Percentiles rank a stretch among this genome's conserved stretches.
Evolutionary conservation across 2,888 invertebrate genomes (phyloP).

Genomic region (Xylophagus ater): DNA sequence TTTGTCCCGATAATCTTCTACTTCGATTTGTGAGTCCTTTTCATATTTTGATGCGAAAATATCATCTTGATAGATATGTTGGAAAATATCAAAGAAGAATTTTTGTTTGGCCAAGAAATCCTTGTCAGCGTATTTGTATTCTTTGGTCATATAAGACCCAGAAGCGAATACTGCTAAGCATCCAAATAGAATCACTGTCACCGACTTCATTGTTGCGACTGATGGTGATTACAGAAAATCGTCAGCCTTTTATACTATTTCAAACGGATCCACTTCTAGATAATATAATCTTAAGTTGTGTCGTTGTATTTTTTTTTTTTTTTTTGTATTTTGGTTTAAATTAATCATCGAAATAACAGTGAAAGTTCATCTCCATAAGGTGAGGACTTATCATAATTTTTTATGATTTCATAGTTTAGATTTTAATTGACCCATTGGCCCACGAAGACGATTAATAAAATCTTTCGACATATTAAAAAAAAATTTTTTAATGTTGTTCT

Average conservation of each 20-base stretch:
- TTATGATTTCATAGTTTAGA: too few relatives aligned
- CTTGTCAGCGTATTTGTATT: slow-evolving; percentile 41
- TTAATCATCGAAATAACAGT: background rate
- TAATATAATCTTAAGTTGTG: too few relatives aligned
- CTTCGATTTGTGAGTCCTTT: slow-evolving; percentile 47
- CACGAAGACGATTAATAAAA: too few relatives aligned
- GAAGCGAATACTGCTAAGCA: slow-evolving; percentile 25
- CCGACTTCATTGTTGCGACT: slow-evolving; percentile 31
- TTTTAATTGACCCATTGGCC: too few relatives aligned
- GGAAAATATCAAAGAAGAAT: slow-evolving; percentile 43
- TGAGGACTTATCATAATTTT: background rate
- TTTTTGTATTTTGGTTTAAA: background rate
- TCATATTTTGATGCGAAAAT: slow-evolving; percentile 34
- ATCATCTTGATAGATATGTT: slow-evolving; percentile 51
- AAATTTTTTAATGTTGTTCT: too few relatives aligned
- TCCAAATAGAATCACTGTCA: slow-evolving; percentile 26
- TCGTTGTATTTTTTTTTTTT: slow-evolving; percentile 1
- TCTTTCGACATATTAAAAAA: too few relatives aligned
- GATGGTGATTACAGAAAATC: slow-evolving; percentile 17
- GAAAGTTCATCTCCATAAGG: background rate
- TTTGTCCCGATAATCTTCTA: slow-evolving; percentile 48
- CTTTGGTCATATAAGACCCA: slow-evolving; percentile 20
- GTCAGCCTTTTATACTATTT: slow-evolving; percentile 5
- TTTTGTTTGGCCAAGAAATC: slow-evolving; percentile 42
- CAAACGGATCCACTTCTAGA: background rate